phyloP scores from a whole-genome alignment of 2,797 vertebrate genomes.

The Astyanax mexicanus region DNA sequence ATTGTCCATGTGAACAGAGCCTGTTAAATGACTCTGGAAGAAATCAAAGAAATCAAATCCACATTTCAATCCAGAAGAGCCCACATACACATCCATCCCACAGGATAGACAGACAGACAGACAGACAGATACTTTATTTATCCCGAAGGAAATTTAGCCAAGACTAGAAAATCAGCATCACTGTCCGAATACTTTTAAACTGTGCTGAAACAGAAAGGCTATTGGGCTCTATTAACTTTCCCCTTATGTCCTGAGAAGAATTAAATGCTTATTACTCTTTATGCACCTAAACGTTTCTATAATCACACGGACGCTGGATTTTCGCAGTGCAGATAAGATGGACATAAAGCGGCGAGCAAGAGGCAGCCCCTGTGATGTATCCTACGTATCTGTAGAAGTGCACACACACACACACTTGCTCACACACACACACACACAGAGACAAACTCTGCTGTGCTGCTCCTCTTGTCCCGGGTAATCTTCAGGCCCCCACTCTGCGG shows the following conservation, averaged over 20 bases:
- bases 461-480: constrained; percentile 61
- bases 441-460: constrained; percentile 19
- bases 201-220: constrained; percentile 36
- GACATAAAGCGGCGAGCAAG: constrained; percentile 16
- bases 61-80: no score
- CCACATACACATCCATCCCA: no score
- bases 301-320: constrained; percentile 25
- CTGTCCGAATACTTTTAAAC: constrained; percentile 40
- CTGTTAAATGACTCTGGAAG: no score
- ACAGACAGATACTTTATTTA: no score
- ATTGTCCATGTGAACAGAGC: no score
- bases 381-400: constrained; percentile 11
- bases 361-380: constrained; percentile 34
- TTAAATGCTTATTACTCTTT: constrained; percentile 40
- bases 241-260: constrained; percentile 35
- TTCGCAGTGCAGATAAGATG: constrained; percentile 37
- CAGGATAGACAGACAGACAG: no score
- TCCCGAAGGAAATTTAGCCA: no score
- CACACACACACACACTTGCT: constrained; percentile 31
- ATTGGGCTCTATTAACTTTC: constrained; percentile 46
- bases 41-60: no score
- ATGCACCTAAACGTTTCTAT: constrained; percentile 22
- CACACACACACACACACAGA: constrained; percentile 38
- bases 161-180: no score
- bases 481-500: constrained; percentile 78